Evolutionary conservation across 2,888 invertebrate species (phyloP), one percentile per base, ranked within the genome.

Genomic region (Torymus tubicola): DNA sequence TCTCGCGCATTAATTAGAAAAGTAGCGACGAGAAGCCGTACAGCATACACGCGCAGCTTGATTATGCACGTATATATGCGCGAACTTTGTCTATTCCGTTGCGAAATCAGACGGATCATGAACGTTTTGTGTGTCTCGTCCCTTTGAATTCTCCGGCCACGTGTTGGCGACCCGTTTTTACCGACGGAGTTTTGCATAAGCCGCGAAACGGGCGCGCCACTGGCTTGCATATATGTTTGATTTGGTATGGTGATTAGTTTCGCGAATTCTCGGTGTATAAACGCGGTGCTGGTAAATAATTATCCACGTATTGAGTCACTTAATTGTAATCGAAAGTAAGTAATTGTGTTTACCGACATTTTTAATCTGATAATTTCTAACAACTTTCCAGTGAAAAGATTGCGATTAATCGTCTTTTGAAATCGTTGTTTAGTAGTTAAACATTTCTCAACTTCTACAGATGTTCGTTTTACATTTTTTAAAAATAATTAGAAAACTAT

Each of bases 1-100:
- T 24, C 31, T 16, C 61, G 50, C 21, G 57, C 68, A 68, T 78
- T 73, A 78, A 78, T 78, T 78, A 78, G 64, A 73, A 55, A 67
- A 61, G 42, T 57, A 13, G 70, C 58, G 16, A n/a, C 13, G 50
- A 24, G 24, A 24, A 24, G 16, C 24, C 21, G 11, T 2, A 14
- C 2, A 24, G 10, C 2, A 16, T 16, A 4, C 18, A 11, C 1
- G n/a, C 11, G 14, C 12, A 16, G 42, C 18, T 52, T 61, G 58
- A 75, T 75, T 75, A 63, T 76, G 78, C 76, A 63, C 69, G 61
- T 52, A 24, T 16, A 52, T 52, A 24, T 16, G 65, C 65, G 52
- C 64, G 63, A 55, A 50, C 64, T 64, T 24, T 12, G 52, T 67
- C 58, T 55, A 16, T n/a, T 12, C n/a, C 53, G 76, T 78, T 72